These are phyloP conservation scores for Crambe crambe DNA, from an alignment of 37 sponge, comb jelly and placozoan genomes.

Conservation along the genomic window DNA sequence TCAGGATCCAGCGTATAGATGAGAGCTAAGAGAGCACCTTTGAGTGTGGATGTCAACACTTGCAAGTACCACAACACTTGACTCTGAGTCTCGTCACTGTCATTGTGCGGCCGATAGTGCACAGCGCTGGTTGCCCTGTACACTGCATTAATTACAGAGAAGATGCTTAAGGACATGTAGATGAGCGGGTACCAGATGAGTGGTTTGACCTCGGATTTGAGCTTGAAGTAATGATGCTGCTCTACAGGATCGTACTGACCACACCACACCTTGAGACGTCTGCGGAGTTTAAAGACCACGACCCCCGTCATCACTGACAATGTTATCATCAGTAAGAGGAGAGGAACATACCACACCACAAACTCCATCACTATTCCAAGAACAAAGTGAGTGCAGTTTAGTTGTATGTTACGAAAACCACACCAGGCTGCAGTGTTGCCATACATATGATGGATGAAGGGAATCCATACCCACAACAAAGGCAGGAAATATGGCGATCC, in stretches of 20 bases:
- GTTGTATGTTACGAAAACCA: neutral
- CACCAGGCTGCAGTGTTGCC: conserved; percentile 24
- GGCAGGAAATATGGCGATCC: conserved; percentile 25
- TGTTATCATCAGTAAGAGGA: neutral
- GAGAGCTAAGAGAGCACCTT: conserved; percentile 28
- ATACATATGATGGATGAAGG: conserved; percentile 3
- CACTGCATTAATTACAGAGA: conserved; percentile 10
- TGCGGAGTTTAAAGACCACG: neutral
- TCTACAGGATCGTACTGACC: neutral
- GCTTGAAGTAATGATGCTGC: neutral
- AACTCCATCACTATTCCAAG: conserved; percentile 7
- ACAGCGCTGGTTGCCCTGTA: conserved; percentile 1
- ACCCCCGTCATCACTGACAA: neutral
- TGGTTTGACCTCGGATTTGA: conserved; percentile 13
- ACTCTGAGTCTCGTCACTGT: neutral
- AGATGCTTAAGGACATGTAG: conserved; percentile 16
- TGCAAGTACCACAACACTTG: conserved; percentile 1
- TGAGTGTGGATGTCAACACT: conserved; percentile 15
- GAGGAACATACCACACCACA: conserved; percentile 43
- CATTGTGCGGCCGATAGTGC: too few relatives aligned
- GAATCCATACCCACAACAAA: conserved; percentile 35
- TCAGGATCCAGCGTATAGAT: conserved; percentile 8
- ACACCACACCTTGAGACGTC: neutral
- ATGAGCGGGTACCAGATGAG: conserved; percentile 27
- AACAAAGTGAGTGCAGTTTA: neutral